phyloP scores from a whole-genome alignment of 2,888 invertebrate species.

The Eustalomyia histrio region DNA sequence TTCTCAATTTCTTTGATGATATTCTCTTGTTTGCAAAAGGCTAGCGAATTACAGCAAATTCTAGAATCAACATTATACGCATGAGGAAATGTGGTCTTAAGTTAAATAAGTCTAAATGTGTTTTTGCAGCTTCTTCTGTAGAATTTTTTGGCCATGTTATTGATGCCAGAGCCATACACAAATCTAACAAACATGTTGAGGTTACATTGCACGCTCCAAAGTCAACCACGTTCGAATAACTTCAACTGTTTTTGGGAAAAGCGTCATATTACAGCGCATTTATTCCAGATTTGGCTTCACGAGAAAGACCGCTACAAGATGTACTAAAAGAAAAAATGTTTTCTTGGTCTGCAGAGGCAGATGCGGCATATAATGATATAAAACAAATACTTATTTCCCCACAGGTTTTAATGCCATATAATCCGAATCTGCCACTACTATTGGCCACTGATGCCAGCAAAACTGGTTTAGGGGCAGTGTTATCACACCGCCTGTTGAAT shows the following conservation, averaged over 20 bases:
- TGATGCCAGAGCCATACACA: conserved; percentile 43
- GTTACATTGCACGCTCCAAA: conserved; percentile 24
- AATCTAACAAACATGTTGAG: conserved; percentile 34
- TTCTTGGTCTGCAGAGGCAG: too few species aligned
- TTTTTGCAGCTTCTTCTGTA: conserved; percentile 36
- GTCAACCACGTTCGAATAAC: conserved; percentile 20
- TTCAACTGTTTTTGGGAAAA: conserved; percentile 53
- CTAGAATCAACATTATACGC: conserved; percentile 10
- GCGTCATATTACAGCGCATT: conserved; percentile 22
- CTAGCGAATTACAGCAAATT: conserved; percentile 2
- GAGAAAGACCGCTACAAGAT: conserved; percentile 27
- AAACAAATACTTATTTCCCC: too few species aligned
- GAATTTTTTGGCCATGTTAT: conserved; percentile 53
- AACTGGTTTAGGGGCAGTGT: conserved; percentile 50
- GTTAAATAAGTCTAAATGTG: conserved; percentile 9
- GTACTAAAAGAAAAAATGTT: too few species aligned
- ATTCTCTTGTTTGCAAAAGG: conserved; percentile 22
- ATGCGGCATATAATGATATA: too few species aligned
- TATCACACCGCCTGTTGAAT: conserved; percentile 30
- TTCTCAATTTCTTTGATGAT: conserved; percentile 33
- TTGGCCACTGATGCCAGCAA: conserved; percentile 51
- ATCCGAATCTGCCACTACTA: conserved; percentile 14
- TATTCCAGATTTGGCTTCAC: conserved; percentile 25
- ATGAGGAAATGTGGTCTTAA: neutral
- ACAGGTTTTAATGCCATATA: too few species aligned